Percentiles rank a stretch among this genome's conserved stretches.
Conservation (phyloP, 2,113 vertebrate genomes). For the pig (Sus scrofa) region T2T-Sscrofa CM000819.6:141716001-141716500, state of each 20-base stretch:
- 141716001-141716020: not conserved
- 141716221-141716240: not conserved
- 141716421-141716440: not conserved
- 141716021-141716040: not conserved
- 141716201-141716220: not conserved
- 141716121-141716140: not conserved
- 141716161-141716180: not conserved
- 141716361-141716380: not conserved
- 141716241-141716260: not conserved
- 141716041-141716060: not conserved
- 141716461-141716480: conserved; percentile 43
- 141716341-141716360: not conserved
- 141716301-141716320: not conserved
- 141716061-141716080: not conserved
- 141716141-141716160: conserved; percentile 12
- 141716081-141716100: not conserved
- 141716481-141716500: not conserved
- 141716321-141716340: not conserved
- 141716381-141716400: not conserved
- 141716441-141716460: not conserved
- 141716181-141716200: not conserved
- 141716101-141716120: not conserved
- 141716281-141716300: not conserved
- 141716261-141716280: not conserved
- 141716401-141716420: not conserved